Percentiles rank a stretch among this genome's conserved stretches.
Conservation (phyloP, 92 coral and sea anemone genomes). For the Virgularia gustaviana region DNA sequence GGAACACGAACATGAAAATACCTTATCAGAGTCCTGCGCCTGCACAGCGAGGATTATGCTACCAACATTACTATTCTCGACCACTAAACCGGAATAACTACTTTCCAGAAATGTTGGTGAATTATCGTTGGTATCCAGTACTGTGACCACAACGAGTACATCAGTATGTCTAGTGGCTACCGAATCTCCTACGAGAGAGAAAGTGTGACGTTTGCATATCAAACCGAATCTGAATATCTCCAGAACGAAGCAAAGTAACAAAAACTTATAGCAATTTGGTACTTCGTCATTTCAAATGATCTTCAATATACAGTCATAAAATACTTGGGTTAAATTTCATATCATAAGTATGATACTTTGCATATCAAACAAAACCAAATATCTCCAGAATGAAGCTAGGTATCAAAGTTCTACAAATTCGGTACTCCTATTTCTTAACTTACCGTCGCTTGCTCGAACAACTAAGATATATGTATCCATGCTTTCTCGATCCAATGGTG, state of each 20-base stretch:
- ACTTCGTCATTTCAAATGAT: no score
- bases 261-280: background rate
- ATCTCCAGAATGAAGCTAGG: no score
- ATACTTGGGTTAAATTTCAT: no score
- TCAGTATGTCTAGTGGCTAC: slow-evolving; percentile 28
- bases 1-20: slow-evolving; percentile 3
- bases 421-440: no score
- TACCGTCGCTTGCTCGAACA: slow-evolving; percentile 31
- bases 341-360: no score
- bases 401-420: no score
- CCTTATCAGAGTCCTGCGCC: slow-evolving; percentile 56
- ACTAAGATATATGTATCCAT: slow-evolving; percentile 20
- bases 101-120: slow-evolving; percentile 53
- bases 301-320: no score
- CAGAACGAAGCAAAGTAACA: no score
- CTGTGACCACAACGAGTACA: slow-evolving; percentile 11
- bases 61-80: slow-evolving; percentile 63
- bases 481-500: slow-evolving; percentile 12
- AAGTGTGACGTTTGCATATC: background rate
- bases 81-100: slow-evolving; percentile 51
- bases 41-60: slow-evolving; percentile 51
- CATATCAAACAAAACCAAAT: no score
- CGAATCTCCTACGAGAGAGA: background rate
- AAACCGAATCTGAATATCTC: no score
- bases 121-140: slow-evolving; percentile 69